Evolutionary conservation across 2,113 vertebrate species (phyloP), one percentile per base, ranked within the genome.

Genomic region (Labeo rohita): DNA sequence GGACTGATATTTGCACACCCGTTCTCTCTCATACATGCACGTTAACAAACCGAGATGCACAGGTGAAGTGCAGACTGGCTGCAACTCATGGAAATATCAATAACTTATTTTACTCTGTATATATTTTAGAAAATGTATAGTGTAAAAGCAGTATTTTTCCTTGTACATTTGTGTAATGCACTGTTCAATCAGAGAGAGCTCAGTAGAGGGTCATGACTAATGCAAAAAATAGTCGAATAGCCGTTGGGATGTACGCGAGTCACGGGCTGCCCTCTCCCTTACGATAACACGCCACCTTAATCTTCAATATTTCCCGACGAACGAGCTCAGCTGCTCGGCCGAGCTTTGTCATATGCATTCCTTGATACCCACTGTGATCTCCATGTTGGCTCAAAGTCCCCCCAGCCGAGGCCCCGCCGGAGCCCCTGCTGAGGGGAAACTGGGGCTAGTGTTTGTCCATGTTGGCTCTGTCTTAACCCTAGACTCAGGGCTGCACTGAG

Each of bases 91-190:
- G 93, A 96, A 95, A 94, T 93, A 95, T 89, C 88, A 94, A 94
- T 99, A 99, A 99, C 97, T 99, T 99, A 99, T 98, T 99, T 97
- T 99, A 98, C 96, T 97, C 96, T 98, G 96, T 99, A 98, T 96
- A 98, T 98, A 99, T 97, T 98, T 96, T 96, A 98, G 96, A 97
- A 90, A 95, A 92, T 98, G 96, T 98, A 98, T 96, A 98, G 97
- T 96, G 95, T 96, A 96, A 98, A 98, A 95, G 93, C 95, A 97
- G 95, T 98, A 97, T 97, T 97, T 96, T 97, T 92, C 95, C 94
- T 95, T 97, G 97, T 98, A 98, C 95, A 97, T 97, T 94, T 96
- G 96, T 98, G 96, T 97, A 96, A 96, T 96, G 96, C 96, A 97
- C 97, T 98, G 97, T 97, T 97, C 94, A 87, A 95, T 94, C 95